Conservation (phyloP, 2,888 invertebrate genomes). For the Kuschelorhynchus macadamiae region DNA sequence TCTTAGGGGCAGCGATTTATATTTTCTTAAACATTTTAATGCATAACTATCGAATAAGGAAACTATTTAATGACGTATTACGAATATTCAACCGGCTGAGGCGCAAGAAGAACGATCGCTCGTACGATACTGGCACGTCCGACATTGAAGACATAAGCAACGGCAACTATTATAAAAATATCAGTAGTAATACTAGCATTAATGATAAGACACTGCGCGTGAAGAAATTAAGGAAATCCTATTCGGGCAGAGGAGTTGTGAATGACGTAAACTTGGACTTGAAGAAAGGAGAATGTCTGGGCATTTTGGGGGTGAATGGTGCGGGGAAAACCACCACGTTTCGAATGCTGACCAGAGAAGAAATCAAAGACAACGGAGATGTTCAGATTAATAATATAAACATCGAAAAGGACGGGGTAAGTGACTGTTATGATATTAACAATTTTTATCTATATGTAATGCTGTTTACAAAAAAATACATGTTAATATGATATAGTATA, state of each 20-base stretch:
- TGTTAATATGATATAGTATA: no score
- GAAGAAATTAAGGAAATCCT: constrained; percentile 73
- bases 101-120: not conserved
- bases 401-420: constrained; percentile 49
- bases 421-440: no score
- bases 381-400: constrained; percentile 49
- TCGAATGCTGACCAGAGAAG: constrained; percentile 78
- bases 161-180: no score
- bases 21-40: constrained; percentile 52
- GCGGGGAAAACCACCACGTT: constrained; percentile 91
- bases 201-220: constrained; percentile 48
- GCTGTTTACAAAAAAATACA: no score
- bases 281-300: constrained; percentile 82
- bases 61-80: constrained; percentile 18
- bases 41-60: constrained; percentile 50
- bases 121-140: not conserved
- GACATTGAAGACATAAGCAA: no score
- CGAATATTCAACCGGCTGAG: not conserved
- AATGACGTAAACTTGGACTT: constrained; percentile 78
- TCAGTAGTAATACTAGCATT: not conserved
- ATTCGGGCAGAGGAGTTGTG: constrained; percentile 65
- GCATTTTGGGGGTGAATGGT: constrained; percentile 88
- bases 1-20: constrained; percentile 53
- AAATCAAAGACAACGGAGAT: constrained; percentile 71
- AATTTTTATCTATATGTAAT: no score